Percentiles rank a stretch among this genome's conserved stretches.
These are phyloP conservation scores for Cheumatopsyche charites DNA, from an alignment of 1,140 invertebrate species.

Conservation along the genomic window DNA sequence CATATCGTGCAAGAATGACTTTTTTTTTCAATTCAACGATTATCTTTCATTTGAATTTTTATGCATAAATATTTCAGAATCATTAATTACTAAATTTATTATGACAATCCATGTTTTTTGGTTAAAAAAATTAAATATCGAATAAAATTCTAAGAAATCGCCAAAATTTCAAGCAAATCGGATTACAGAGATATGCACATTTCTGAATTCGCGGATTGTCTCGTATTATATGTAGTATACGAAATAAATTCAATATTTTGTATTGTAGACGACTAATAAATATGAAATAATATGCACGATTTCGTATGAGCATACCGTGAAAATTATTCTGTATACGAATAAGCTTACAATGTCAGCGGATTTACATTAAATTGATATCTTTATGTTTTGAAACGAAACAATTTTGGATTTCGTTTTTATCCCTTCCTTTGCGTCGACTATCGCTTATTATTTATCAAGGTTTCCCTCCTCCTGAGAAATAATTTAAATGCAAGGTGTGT, in stretches of 20 bases:
- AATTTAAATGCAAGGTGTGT: slow-evolving; percentile 22
- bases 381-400: slow-evolving; percentile 44
- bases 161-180: no score
- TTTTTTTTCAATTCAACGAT: no score
- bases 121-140: no score
- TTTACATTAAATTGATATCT: slow-evolving; percentile 43
- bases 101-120: no score
- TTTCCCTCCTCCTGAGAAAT: slow-evolving; percentile 10
- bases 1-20: no score
- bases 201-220: no score
- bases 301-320: slow-evolving; percentile 7
- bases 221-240: background rate
- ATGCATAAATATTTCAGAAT: no score
- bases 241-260: background rate
- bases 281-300: background rate
- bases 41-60: no score
- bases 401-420: slow-evolving; percentile 42
- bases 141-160: no score
- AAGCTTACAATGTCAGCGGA: slow-evolving; percentile 27
- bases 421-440: slow-evolving; percentile 11
- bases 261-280: background rate
- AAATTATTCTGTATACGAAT: background rate
- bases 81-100: no score
- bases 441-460: slow-evolving; percentile 20
- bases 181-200: no score